Conservation (phyloP, 2,113 vertebrate genomes). For the Trematomus loennbergii region DNA sequence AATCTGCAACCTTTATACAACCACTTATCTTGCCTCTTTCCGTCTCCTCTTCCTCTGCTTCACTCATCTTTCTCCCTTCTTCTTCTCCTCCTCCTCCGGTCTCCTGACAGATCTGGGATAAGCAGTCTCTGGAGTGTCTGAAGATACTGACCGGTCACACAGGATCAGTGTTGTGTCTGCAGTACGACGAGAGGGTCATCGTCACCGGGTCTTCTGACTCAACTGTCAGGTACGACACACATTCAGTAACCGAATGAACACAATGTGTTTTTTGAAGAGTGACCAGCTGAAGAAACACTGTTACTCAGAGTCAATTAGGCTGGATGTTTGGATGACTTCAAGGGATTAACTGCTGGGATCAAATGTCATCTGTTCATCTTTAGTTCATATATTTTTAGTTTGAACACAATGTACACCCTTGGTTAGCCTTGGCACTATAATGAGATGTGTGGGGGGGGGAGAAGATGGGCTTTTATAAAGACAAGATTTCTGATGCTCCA, state of each 20-base stretch:
- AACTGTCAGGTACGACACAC: constrained; percentile 90
- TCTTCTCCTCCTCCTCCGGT: not conserved
- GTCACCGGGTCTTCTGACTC: constrained; percentile 98
- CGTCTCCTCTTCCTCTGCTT: constrained; percentile 6
- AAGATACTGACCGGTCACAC: constrained; percentile 98
- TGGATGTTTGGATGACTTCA: not conserved
- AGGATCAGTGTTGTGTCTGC: constrained; percentile 97
- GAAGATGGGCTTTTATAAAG: not conserved
- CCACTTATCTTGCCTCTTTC: not conserved
- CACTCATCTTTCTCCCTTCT: not conserved
- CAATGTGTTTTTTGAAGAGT: not conserved
- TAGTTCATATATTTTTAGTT: not conserved
- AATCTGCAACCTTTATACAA: constrained; percentile 59
- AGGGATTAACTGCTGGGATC: not conserved
- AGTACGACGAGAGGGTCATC: constrained; percentile 98
- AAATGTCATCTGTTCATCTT: not conserved
- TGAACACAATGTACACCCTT: not conserved
- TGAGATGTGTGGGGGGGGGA: not conserved
- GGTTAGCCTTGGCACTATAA: not conserved
- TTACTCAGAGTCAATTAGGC: not conserved
- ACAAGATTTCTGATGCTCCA: not conserved
- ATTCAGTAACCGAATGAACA: not conserved
- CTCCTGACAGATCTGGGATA: constrained; percentile 93
- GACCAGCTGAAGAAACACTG: not conserved
- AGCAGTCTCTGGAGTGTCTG: constrained; percentile 97